A percentile compares a stretch with the other conserved stretches of the same genome.
Evolutionary conservation across 2,113 vertebrate genomes (phyloP).

Genomic region (Halcyon malimbica): DNA sequence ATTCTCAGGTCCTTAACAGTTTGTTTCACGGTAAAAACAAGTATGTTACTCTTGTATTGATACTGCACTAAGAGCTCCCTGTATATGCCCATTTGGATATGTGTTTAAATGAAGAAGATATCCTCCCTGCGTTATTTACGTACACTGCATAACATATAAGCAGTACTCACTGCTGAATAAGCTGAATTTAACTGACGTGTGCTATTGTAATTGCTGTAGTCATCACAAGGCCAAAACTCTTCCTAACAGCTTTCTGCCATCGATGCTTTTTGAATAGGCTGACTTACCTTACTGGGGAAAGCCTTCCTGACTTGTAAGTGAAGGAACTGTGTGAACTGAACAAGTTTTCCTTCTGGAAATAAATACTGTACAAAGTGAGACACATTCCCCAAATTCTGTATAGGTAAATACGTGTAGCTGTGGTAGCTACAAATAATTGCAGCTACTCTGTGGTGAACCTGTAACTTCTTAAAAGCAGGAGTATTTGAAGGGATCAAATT

Average conservation of each 20-base stretch:
- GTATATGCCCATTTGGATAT: not conserved
- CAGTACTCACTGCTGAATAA: not conserved
- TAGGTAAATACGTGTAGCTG: not conserved
- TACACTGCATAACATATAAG: not conserved
- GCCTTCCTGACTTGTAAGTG: not conserved
- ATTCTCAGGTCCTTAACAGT: not conserved
- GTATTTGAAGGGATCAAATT: not conserved
- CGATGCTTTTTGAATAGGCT: not conserved
- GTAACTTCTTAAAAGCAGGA: not conserved
- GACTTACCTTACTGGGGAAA: not conserved
- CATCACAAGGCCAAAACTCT: not conserved
- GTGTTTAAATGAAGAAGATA: not conserved
- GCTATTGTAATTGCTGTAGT: not conserved
- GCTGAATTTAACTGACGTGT: not conserved
- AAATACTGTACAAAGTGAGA: not conserved
- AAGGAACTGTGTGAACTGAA: not conserved
- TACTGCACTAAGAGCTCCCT: not conserved
- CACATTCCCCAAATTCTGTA: not conserved
- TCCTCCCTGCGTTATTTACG: not conserved
- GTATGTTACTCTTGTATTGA: not conserved
- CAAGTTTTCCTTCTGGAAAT: not conserved
- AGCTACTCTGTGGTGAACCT: not conserved
- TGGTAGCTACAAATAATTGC: not conserved
- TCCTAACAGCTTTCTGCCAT: not conserved
- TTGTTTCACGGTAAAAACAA: slow-evolving; percentile 3